Base-by-base conservation (phyloP, 30 jellyfish, hydroid and myxozoan species). In the Aurelia sp. region DNA sequence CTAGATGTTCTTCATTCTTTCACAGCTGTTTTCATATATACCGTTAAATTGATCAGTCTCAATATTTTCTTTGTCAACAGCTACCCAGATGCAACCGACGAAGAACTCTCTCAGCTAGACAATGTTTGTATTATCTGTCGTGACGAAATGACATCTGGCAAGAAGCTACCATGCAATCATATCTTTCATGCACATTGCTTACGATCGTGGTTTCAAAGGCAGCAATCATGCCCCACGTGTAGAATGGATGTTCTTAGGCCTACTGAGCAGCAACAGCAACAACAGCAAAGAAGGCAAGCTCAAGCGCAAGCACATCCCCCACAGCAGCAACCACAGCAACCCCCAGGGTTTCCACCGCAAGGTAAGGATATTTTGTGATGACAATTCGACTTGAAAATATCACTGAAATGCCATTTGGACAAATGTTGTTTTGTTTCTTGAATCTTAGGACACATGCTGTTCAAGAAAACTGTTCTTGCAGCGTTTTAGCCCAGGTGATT, bases 221-320 rank as follows among this genome's bases (percentile, higher is more conserved):
- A 96, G 64, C 99, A 96, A 75, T 91, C 99, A 4, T 96, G 99
- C 79, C 99, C 99, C 65, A 96, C 99, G 31, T 96, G 99, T 68
- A 89, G 99, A 64, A 77, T 92, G 97, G 99, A 96, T 80, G 98
- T 96, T 53, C 95, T 96, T 9, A 91, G 96, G 50, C 96, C 96
- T 31, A 75, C 90, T 18, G 96, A 96, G 63, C 96, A 74, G 41
- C 96, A 91, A 40, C 98, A 78, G 77, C 90, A 72, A 38, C 92
- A 77, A 44, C 96, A 84, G 52, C 96, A 74, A 83, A 81, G 75
- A 50, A 85, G 58, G 62, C 95, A 75, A 30, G 84, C 77, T 19
- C 85, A 67, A 16, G 77, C 93, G 21, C 87, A 63, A 58, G 89
- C 92, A 8, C 89, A 74, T 11, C 72, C 90, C 40, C 90, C 47